These are phyloP conservation scores for Archilochus colubris DNA, from an alignment of 2,113 vertebrate genomes.

Conservation along the genomic window DNA sequence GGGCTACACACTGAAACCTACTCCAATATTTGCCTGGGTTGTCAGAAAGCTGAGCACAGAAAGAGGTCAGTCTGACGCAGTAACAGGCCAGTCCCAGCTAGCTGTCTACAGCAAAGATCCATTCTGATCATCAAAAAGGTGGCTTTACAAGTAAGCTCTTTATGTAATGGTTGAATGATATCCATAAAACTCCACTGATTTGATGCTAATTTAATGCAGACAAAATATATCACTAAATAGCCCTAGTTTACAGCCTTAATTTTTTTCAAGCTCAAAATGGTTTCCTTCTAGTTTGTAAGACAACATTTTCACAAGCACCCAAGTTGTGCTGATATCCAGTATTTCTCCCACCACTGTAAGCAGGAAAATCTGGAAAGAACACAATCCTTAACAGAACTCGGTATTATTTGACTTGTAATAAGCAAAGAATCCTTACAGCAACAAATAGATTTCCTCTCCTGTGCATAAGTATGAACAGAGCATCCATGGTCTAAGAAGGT, in stretches of 20 bases:
- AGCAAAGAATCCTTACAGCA: not conserved
- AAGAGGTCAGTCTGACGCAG: not conserved
- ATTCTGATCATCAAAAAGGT: not conserved
- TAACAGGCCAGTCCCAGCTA: not conserved
- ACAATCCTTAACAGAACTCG: not conserved
- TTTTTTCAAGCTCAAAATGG: not conserved
- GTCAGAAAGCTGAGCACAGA: not conserved
- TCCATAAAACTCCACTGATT: not conserved
- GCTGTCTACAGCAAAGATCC: not conserved
- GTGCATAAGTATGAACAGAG: not conserved
- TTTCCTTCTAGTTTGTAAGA: not conserved
- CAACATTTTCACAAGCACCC: not conserved
- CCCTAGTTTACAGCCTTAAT: not conserved
- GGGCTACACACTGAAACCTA: not conserved
- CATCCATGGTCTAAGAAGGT: not conserved
- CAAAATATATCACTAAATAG: not conserved
- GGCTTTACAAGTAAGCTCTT: not conserved
- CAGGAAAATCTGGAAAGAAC: not conserved
- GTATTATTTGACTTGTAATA: not conserved
- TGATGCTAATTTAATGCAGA: not conserved
- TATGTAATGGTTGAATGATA: not conserved
- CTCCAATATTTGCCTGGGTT: not conserved
- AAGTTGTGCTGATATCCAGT: not conserved
- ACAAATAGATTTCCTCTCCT: not conserved
- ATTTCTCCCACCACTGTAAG: fast-evolving